Evolutionary conservation across 2,113 vertebrate species (phyloP).

Genomic region (Buteo buteo): DNA sequence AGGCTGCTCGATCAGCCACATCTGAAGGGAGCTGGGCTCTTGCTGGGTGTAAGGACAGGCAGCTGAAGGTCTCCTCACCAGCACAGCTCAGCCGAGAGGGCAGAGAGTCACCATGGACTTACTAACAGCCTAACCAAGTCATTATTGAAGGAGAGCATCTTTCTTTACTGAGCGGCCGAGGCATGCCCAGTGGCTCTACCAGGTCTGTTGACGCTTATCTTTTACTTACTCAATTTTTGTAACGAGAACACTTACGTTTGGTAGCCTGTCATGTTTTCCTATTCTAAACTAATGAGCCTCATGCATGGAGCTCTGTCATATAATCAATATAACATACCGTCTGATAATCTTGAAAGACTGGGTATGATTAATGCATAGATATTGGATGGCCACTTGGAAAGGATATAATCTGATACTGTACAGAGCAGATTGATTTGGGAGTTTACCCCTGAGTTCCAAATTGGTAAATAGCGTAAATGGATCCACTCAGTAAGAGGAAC

Average conservation of each 20-base stretch:
- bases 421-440: neutral
- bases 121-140: neutral
- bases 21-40: neutral
- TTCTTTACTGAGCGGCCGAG: neutral
- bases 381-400: neutral
- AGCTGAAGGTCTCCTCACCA: neutral
- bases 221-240: neutral
- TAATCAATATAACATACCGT: fast-evolving
- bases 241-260: neutral
- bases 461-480: neutral
- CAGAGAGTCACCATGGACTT: fast-evolving
- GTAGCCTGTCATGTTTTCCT: neutral
- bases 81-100: neutral
- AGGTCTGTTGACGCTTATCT: neutral
- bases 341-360: neutral
- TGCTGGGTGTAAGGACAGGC: neutral
- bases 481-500: neutral
- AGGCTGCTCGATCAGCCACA: fast-evolving
- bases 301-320: fast-evolving
- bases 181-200: neutral
- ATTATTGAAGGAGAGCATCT: neutral
- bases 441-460: neutral
- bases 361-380: neutral
- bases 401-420: neutral
- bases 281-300: neutral